Evolutionary conservation across 2,888 invertebrate species (phyloP), one percentile per base, ranked within the genome.

Genomic region (Geotrupes spiniger): DNA sequence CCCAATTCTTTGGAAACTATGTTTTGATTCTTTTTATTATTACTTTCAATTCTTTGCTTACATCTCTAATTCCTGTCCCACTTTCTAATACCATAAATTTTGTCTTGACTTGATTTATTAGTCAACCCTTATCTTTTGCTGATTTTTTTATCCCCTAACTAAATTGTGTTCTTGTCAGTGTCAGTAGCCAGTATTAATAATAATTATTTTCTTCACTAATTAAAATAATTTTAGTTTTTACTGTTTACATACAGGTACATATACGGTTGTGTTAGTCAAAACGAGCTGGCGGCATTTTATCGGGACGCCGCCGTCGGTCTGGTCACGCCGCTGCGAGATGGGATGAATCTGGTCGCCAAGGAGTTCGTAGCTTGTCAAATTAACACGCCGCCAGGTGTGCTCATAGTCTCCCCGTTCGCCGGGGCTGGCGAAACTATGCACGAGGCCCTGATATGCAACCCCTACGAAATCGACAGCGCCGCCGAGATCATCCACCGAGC

Each of bases 341-440:
- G 91, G 41, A 93, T 93, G 92, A 93, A 93, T 73, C 78, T 93
- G 43, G 92, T 93, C 0, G 92, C 92, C 4, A 93, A 93, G 69
- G 93, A 93, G 70, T 93, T 91, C 66, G 92, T 92, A 1, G 93
- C 93, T 1, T 92, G 92, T 64, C 92, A 93, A 73, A 91, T 92
- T 26, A 91, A 91, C 63, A 81, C 81, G 15, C 85, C 88, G 0
- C 91, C 73, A 2, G 93, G 93, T 2, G 92, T 93, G 1, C 73
- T 93, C 27, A 88, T 93, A 40, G 85, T 93, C 5, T 92, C 92
- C 0, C 92, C 92, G 0, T 93, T 93, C 67, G 92, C 93, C 46
- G 93, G 93, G 1, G 92, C 93, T 4, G 92, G 92, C 0, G 92
- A 92, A 71, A 92, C 89, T 79, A 92, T 93, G 92, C 92, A 92